Percentiles rank a stretch among this genome's conserved stretches.
These are phyloP conservation scores for Protophormia terraenovae DNA, from an alignment of 2,888 invertebrate species.

Conservation along the genomic window DNA sequence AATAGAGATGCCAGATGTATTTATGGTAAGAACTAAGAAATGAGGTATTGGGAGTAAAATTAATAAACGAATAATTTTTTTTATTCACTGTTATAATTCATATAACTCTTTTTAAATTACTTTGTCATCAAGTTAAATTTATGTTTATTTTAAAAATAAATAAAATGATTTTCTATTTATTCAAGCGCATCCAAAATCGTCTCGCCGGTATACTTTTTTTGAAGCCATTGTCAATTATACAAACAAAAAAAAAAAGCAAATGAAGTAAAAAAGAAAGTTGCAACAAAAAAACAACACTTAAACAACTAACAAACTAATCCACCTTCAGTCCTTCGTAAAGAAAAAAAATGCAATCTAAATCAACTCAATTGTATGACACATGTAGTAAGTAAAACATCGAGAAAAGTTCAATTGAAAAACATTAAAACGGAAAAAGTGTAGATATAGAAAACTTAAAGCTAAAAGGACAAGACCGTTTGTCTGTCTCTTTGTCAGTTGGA, in stretches of 20 bases:
- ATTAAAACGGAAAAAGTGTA: conserved; percentile 32
- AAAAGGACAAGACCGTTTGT: conserved; percentile 41
- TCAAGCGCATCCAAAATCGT: conserved; percentile 8
- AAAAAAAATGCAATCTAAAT: conserved; percentile 47
- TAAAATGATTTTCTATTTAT: background rate
- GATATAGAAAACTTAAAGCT: conserved; percentile 19
- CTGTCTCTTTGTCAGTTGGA: conserved; percentile 16
- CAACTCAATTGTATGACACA: conserved; percentile 53
- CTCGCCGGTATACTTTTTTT: conserved; percentile 4
- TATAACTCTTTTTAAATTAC: too few species aligned
- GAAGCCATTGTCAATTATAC: conserved; percentile 10
- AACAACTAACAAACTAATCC: conserved; percentile 56
- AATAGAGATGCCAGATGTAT: background rate
- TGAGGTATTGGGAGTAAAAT: background rate
- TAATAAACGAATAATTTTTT: background rate
- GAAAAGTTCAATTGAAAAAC: conserved; percentile 60
- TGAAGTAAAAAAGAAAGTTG: background rate
- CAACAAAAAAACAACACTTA: conserved; percentile 24
- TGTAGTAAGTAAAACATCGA: conserved; percentile 45
- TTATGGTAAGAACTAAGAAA: background rate
- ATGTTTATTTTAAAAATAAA: too few species aligned
- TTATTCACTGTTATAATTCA: too few species aligned
- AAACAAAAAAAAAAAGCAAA: background rate
- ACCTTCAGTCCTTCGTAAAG: conserved; percentile 32
- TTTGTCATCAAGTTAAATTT: too few species aligned